Percentiles rank a stretch among this genome's conserved stretches.
Evolutionary conservation across 92 coral and sea anemone genomes (phyloP).

Genomic region (Muricea muricata): DNA sequence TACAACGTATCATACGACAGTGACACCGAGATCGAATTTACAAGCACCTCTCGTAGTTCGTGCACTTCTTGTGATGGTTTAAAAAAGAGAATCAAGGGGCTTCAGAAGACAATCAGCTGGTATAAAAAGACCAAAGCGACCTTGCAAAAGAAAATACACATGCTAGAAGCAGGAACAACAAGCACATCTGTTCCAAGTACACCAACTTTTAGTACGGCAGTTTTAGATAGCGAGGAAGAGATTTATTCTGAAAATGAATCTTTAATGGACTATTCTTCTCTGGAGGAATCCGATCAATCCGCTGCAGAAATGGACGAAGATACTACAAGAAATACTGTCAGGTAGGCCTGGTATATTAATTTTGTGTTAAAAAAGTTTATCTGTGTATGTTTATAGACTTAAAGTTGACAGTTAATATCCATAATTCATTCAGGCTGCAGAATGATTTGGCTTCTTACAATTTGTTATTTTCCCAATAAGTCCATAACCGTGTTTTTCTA

Average conservation of each 20-base stretch:
- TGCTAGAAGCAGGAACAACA: background rate
- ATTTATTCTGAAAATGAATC: background rate
- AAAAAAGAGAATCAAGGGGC: background rate
- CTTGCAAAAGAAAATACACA: background rate
- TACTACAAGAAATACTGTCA: background rate
- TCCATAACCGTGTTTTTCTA: background rate
- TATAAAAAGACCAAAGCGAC: background rate
- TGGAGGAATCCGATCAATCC: background rate
- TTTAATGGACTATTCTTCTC: background rate
- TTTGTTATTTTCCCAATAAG: background rate
- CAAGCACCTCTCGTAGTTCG: background rate
- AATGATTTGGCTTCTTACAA: background rate
- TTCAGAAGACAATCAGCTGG: background rate
- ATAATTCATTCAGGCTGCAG: background rate
- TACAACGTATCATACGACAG: background rate
- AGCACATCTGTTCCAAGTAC: background rate
- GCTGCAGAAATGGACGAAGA: constrained; percentile 2
- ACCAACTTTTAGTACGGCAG: background rate
- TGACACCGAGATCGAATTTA: background rate
- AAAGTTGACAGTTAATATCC: background rate
- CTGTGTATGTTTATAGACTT: background rate
- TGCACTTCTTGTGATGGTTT: background rate
- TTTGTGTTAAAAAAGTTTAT: too few species aligned
- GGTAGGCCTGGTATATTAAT: background rate
- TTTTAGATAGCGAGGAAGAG: background rate